A percentile compares a stretch with the other conserved stretches of the same genome.
phyloP scores from a whole-genome alignment of 2,888 invertebrate species.

The Bombylius major region DNA sequence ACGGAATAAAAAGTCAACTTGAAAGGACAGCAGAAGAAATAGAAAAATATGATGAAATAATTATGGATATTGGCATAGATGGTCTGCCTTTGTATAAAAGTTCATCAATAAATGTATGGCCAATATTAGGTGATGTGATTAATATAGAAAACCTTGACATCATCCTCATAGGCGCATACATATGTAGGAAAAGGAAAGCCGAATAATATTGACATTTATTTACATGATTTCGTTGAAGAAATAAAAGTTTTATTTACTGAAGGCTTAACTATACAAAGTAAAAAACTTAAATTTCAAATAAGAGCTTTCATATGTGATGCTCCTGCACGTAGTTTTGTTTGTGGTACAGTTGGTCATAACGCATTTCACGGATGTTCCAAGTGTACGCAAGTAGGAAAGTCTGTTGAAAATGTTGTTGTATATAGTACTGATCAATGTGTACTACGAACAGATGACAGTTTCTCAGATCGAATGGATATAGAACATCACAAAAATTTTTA shows the following conservation, averaged over 20 bases:
- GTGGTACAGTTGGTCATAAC: slow-evolving; percentile 2
- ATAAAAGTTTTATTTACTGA: neutral
- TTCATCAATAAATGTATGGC: slow-evolving; percentile 2
- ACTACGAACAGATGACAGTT: too few relatives aligned
- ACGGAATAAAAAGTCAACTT: neutral
- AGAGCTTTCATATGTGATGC: slow-evolving; percentile 6
- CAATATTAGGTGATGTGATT: slow-evolving; percentile 1
- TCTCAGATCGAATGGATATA: too few relatives aligned
- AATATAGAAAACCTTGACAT: neutral
- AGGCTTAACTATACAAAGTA: neutral
- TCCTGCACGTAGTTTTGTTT: slow-evolving; percentile 2
- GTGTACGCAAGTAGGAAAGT: slow-evolving; percentile 4
- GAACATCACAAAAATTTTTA: neutral
- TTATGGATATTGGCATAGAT: slow-evolving; percentile 5
- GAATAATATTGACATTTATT: slow-evolving; percentile 2
- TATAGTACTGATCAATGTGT: neutral
- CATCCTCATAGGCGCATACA: slow-evolving; percentile 2
- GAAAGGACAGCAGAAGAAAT: neutral
- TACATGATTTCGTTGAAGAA: slow-evolving; percentile 5
- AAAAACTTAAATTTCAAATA: neutral
- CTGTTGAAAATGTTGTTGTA: slow-evolving; percentile 1
- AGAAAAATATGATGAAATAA: neutral
- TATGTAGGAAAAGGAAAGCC: slow-evolving; percentile 4
- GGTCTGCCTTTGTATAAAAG: slow-evolving; percentile 5
- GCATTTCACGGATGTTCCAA: slow-evolving; percentile 2